These are phyloP conservation scores for Stenoptilia bipunctidactyla DNA, from an alignment of 2,888 invertebrate genomes.

Conservation along the genomic window DNA sequence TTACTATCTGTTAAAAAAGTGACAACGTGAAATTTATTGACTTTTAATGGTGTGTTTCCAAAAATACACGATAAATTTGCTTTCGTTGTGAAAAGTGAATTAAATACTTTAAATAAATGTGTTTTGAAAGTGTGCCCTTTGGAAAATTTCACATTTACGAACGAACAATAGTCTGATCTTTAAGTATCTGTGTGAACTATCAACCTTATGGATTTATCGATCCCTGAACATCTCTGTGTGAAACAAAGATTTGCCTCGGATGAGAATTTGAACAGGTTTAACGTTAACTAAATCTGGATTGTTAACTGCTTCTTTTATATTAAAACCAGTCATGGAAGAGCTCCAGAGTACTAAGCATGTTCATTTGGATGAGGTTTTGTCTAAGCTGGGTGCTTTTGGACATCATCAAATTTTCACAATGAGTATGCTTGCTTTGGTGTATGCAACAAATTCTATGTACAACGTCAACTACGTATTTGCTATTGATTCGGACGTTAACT, in stretches of 20 bases:
- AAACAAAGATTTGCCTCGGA: too few species aligned
- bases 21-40: too few species aligned
- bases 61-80: too few species aligned
- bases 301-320: too few species aligned
- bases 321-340: conserved; percentile 2
- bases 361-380: conserved; percentile 53
- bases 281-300: too few species aligned
- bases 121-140: too few species aligned
- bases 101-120: too few species aligned
- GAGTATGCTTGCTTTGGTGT: conserved; percentile 51
- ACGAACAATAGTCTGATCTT: not conserved
- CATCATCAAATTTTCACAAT: conserved; percentile 51
- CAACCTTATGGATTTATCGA: not conserved
- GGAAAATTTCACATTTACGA: too few species aligned
- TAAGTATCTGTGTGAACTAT: conserved; percentile 1
- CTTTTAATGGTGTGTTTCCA: too few species aligned
- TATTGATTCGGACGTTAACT: conserved; percentile 42
- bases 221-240: not conserved
- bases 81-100: too few species aligned
- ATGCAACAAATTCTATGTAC: conserved; percentile 60
- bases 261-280: too few species aligned
- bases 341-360: conserved; percentile 19
- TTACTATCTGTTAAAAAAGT: too few species aligned
- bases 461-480: conserved; percentile 60
- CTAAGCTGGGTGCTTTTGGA: conserved; percentile 56